Evolutionary conservation across 2,113 vertebrate genomes (phyloP), one percentile per base, ranked within the genome.

Genomic region (Stegastes partitus): DNA sequence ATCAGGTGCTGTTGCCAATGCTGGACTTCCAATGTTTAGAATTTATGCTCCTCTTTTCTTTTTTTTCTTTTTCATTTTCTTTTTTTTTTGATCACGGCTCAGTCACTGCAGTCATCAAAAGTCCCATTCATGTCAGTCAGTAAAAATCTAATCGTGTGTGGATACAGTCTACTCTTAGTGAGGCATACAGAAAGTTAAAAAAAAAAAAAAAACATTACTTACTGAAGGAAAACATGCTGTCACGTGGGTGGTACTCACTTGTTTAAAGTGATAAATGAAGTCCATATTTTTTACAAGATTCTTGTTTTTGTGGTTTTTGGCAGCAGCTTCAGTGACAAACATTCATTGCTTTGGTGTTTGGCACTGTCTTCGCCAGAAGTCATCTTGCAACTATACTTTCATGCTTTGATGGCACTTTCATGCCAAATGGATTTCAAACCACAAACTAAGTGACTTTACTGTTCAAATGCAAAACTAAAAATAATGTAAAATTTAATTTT

Each of bases 221-320:
- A 72, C 61, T 42, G 9, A 74, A 66, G 54, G 59, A 74, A 83
- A 81, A 79, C 76, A 71, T 65, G 70, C 34, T 80, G 78, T 87
- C 73, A 77, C 51, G 61, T 87, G 80, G 84, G 86, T 89, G 81
- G 87, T 67, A 74, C 81, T 75, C 63, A 65, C 65, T 79, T 78
- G 45, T 79, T 84, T 74, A 76, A 87, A 82, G 61, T 78, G 69
- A 82, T 76, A 76, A 86, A 90, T 84, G 50, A 68, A 83, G 62
- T 79, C 79, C 75, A 83, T 71, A 64, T 87, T 84, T 84, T 80
- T 76, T 56, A 45, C 45, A 72, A 21, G 28, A 72, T 82, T 76
- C 22, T 61, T 80, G 62, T 78, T 89, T 80, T 83, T 72, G 69
- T 86, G 66, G 68, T 12, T 79, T 83, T 86, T 85, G 77, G 83